Base-by-base conservation (phyloP, 2,797 vertebrate genomes). In the Glossophaga mutica region DNA sequence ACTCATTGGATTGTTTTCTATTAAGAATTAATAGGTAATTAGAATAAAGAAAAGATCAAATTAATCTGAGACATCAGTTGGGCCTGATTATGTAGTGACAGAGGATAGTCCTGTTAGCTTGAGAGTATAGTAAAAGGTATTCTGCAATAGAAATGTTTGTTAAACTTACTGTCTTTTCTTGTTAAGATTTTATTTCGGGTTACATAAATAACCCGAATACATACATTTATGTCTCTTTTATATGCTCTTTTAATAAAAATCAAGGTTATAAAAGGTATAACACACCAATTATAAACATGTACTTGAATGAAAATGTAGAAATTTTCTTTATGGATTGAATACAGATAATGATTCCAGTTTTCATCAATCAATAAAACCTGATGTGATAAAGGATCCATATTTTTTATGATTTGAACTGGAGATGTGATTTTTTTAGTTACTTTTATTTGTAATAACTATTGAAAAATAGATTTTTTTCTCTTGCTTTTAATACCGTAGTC, bases 171-270 rank as follows among this genome's bases (percentile, higher is more conserved):
- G 32, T 79, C 29, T 74, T 82, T 57, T 52, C 34, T 71, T 94
- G 24, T 90, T 94, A 39, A 76, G 37, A 52, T 87, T 96, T 94
- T 81, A 81, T 83, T 94, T 84, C 37, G 76, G 50, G 9, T 85
- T 87, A 50, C 3, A 14, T 79, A 57, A 93, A 88, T 92, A 59
- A 92, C n/a, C n/a, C n/a, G n/a, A n/a, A n/a, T n/a, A n/a, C n/a
- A n/a, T n/a, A n/a, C 26, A 79, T 79, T 86, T 16, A 68, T 87
- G 14, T 79, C 10, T 87, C 67, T 91, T 85, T 84, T 93, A n/a
- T 94, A 91, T 97, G 42, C 70, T 86, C 22, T 70, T 79, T 70
- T 81, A 91, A 78, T 93, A 85, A 90, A 96, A 90, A 73, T 93
- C 14, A 79, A 77, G 46, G 24, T 77, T 92, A 76, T 71, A 86